Evolutionary conservation across 2,797 vertebrate genomes (phyloP).

Genomic region (Sebastes melanostomus): DNA sequence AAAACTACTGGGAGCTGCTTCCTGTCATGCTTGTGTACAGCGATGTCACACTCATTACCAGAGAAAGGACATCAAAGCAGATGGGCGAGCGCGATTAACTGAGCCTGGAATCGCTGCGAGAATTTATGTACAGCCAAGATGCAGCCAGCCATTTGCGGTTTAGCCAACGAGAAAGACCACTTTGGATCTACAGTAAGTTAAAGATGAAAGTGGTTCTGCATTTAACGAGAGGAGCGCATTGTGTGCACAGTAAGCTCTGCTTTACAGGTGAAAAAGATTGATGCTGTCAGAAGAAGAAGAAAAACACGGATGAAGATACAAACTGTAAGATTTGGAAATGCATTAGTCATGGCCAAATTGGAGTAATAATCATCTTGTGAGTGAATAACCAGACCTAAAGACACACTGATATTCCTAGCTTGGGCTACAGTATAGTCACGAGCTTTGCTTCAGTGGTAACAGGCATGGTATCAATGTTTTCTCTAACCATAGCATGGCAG

Average conservation of each 20-base stretch:
- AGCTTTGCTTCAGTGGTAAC: not conserved
- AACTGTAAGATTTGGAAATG: not conserved
- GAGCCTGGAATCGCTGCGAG: constrained; percentile 39
- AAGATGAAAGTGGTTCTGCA: constrained; percentile 20
- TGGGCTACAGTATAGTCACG: fast-evolving
- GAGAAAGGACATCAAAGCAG: constrained; percentile 72
- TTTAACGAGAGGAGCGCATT: not conserved
- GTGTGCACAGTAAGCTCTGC: not conserved
- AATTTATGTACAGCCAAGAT: constrained; percentile 54
- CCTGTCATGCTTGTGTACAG: constrained; percentile 51
- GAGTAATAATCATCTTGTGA: not conserved
- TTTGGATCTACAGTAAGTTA: constrained; percentile 27
- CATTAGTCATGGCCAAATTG: not conserved
- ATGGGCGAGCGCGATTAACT: constrained; percentile 60
- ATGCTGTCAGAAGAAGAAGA: not conserved
- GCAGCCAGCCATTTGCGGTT: constrained; percentile 40
- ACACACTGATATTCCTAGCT: not conserved
- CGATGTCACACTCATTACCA: constrained; percentile 67
- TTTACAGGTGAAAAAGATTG: not conserved
- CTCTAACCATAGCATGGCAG: not conserved
- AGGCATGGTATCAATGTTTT: not conserved
- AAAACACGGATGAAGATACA: not conserved
- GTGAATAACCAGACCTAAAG: not conserved
- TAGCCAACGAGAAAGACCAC: constrained; percentile 28
- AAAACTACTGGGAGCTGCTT: constrained; percentile 41